Base-by-base conservation (phyloP, 2,797 vertebrate genomes). In the Anguilla obscura region DNA sequence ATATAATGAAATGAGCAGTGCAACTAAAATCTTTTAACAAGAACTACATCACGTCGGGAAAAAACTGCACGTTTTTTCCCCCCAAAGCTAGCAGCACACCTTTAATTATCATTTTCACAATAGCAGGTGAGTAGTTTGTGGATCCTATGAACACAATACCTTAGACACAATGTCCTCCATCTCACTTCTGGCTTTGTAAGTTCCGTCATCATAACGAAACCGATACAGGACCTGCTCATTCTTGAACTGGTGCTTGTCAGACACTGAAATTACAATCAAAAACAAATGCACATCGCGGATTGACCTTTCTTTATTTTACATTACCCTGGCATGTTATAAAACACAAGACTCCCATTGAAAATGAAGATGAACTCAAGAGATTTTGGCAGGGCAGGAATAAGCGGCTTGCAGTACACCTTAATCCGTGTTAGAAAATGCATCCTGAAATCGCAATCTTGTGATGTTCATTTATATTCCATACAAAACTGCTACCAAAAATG, bases 181-280 rank as follows among this genome's bases (percentile, higher is more conserved):
- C 94, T 99, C 99, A 30, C 98, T 99, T 92, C 99, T 97, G 24
- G 99, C 97, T 93, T 99, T 99, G 94, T 99, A 99, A 0, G 99
- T 99, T 88, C 99, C 99, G 0, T 99, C 99, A 0, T 99, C 99
- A 0, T 99, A 99, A 86, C 98, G 98, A 95, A 99, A 99, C 66
- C 99, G 97, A 92, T 99, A 99, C 94, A 99, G 94, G 90, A 99
- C 98, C 94, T 98, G 98, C 91, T 99, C 99, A 0, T 99, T 99
- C 96, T 99, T 99, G 93, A 99, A 99, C 93, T 99, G 99, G 92
- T 99, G 99, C 91, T 99, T 99, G 94, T 99, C 99, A 45, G 98
- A 99, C 93, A 99, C 99, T 99, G 91, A 88, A 94, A 90, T 2
- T 69, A 24, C 50, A 91, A 80, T 56, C 71, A 48, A 86, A 63